Evolutionary conservation across 2,888 invertebrate species (phyloP), one percentile per base, ranked within the genome.

Genomic region (Cerceris rybyensis): DNA sequence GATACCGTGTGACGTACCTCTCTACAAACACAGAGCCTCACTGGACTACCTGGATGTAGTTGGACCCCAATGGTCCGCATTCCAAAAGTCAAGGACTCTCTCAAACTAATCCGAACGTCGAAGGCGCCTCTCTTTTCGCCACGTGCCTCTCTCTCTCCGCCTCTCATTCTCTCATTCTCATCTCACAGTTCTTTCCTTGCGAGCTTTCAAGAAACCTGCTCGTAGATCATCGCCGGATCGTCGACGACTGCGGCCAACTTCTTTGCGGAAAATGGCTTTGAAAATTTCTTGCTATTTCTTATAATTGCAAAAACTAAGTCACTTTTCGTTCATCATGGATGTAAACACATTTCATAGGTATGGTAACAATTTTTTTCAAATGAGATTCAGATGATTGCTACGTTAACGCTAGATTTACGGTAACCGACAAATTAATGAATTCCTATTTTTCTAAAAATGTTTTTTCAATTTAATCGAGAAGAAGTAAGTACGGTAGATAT

Each of bases 31-130:
- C 43, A 49, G 50, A 73, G 55, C 42, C 50, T 77, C 54, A 55
- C 16, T 61, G 79, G 78, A 78, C 82, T 86, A 84, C 82, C 84
- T 86, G 84, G 83, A 84, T 78, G 79, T 80, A 70, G 71, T 77
- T 75, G 79, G 78, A 81, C 77, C 78, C 75, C 86, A 85, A 76
- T 86, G 85, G 83, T 85, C 85, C 86, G 86, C 88, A 89, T 89
- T 89, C 89, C 89, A 87, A 89, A 86, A 89, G 87, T 88, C 89
- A 90, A 89, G 89, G 89, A 89, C 90, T 88, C 87, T 81, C 80
- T 78, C 80, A 65, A 71, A 80, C 75, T 75, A 75, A 82, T 84
- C 78, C 77, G 75, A 74, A 80, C 80, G 72, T 76, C 68, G 70
- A 52, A 78, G 84, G 83, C 83, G 81, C 81, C 78, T 85, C 84